Evolutionary conservation across 2,797 vertebrate genomes (phyloP).

Genomic region (Scolopax bukidnonensis): DNA sequence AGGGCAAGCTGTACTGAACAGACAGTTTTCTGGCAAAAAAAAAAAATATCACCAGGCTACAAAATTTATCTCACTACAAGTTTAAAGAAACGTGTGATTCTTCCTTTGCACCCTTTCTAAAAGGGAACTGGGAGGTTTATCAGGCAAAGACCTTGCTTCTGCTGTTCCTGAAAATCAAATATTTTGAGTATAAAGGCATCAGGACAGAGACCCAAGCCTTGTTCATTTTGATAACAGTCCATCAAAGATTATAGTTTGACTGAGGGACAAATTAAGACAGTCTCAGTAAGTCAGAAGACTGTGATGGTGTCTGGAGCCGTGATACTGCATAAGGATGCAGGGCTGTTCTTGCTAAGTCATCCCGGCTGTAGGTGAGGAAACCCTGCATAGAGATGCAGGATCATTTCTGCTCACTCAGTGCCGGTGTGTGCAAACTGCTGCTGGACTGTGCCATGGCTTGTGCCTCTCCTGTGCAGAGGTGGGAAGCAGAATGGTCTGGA

Average conservation of each 20-base stretch:
- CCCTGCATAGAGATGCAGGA: neutral
- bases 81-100: neutral
- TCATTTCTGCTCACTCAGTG: neutral
- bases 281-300: neutral
- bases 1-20: neutral
- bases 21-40: neutral
- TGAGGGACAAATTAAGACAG: neutral
- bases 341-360: constrained; percentile 61
- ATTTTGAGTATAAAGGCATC: neutral
- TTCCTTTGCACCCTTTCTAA: neutral
- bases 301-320: neutral
- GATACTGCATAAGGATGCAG: neutral
- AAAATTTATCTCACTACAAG: neutral
- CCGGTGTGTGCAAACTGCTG: neutral
- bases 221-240: neutral
- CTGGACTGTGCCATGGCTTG: neutral
- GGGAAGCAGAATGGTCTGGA: neutral
- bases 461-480: neutral
- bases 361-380: neutral
- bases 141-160: neutral
- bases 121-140: neutral
- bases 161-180: neutral
- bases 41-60: neutral
- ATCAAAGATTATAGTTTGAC: neutral
- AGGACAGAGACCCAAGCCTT: neutral